Evolutionary conservation across 1,140 invertebrate genomes (phyloP).

Genomic region (Cataglyphis hispanica): DNA sequence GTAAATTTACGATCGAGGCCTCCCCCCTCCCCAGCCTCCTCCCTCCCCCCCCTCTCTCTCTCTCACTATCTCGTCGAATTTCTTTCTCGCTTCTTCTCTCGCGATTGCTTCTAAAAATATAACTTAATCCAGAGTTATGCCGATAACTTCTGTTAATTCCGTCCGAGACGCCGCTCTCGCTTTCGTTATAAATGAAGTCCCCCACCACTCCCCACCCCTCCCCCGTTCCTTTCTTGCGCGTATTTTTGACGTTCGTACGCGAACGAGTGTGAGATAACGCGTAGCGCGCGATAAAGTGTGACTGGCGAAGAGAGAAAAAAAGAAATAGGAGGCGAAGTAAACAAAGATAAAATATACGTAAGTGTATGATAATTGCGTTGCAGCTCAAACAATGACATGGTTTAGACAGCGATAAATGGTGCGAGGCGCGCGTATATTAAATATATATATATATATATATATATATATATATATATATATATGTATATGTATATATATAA

Average conservation of each 20-base stretch:
- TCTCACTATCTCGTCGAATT: background rate
- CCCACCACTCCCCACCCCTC: background rate
- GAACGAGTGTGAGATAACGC: slow-evolving; percentile 45
- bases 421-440: slow-evolving; percentile 7
- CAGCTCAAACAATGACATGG: slow-evolving; percentile 59
- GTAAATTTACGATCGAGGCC: slow-evolving; percentile 44
- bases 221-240: background rate
- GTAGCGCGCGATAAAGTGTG: slow-evolving; percentile 36
- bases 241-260: slow-evolving; percentile 46
- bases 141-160: slow-evolving; percentile 44
- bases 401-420: slow-evolving; percentile 48
- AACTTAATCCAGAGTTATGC: background rate
- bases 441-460: slow-evolving; percentile 5
- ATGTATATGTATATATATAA: too few species aligned
- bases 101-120: slow-evolving; percentile 32
- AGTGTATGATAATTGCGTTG: slow-evolving; percentile 62
- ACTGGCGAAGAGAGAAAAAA: slow-evolving; percentile 43
- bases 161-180: slow-evolving; percentile 1
- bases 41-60: too few species aligned
- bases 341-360: slow-evolving; percentile 60
- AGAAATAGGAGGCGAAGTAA: slow-evolving; percentile 57
- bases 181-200: slow-evolving; percentile 30
- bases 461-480: slow-evolving; percentile 2
- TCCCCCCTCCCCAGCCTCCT: too few species aligned
- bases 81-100: background rate